Conservation (phyloP, 2,888 invertebrate species). For the Erebia ligea region DNA sequence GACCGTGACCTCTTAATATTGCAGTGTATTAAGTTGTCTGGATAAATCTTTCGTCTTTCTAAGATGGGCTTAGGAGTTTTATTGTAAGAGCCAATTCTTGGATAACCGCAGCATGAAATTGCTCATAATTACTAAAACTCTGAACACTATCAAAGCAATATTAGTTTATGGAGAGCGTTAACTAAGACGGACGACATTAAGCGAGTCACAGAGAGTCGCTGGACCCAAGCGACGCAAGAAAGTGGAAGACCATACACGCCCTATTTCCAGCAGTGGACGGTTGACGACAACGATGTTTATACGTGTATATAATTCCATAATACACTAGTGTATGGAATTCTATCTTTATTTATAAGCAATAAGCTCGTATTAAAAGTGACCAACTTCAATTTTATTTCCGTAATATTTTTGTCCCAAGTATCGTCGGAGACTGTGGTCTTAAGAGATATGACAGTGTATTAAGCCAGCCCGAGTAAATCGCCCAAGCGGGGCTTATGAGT, state of each 20-base stretch:
- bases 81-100: conserved; percentile 57
- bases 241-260: no score
- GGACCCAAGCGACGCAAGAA: no score
- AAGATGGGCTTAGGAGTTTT: conserved; percentile 80
- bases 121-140: conserved; percentile 12
- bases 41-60: conserved; percentile 73
- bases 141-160: conserved; percentile 10
- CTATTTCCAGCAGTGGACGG: no score
- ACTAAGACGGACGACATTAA: not conserved
- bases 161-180: conserved; percentile 2
- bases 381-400: conserved; percentile 1
- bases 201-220: no score
- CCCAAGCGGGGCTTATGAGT: conserved; percentile 76
- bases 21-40: conserved; percentile 75
- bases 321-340: no score
- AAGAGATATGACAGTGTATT: conserved; percentile 71
- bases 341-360: not conserved
- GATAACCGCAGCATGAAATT: conserved; percentile 23
- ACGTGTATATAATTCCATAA: not conserved
- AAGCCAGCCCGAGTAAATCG: conserved; percentile 78
- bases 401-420: not conserved
- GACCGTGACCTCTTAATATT: conserved; percentile 57
- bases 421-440: conserved; percentile 44
- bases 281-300: no score
- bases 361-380: not conserved